A percentile compares a stretch with the other conserved stretches of the same genome.
These are phyloP conservation scores for Drosophila dunni DNA, from an alignment of 1,140 invertebrate species.

Conservation along the genomic window DNA sequence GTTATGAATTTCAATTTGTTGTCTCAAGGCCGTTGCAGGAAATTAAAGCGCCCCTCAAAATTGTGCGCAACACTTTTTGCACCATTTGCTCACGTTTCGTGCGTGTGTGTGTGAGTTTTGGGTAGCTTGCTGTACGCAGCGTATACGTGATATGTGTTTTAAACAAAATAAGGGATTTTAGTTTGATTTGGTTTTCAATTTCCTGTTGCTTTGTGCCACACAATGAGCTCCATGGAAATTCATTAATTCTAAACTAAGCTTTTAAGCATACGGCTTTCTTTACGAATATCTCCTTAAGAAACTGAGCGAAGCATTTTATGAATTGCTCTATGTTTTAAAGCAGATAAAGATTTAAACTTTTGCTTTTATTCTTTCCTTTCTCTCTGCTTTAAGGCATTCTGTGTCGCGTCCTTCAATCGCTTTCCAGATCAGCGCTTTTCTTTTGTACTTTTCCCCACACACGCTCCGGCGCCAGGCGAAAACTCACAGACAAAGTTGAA, in stretches of 20 bases:
- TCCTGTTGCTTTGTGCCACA: conserved; percentile 58
- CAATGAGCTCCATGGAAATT: conserved; percentile 49
- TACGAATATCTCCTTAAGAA: conserved; percentile 1
- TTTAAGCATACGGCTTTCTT: conserved; percentile 24
- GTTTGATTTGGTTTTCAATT: conserved; percentile 74
- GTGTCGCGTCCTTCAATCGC: conserved; percentile 10
- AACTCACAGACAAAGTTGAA: conserved; percentile 1
- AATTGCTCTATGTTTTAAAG: conserved; percentile 1
- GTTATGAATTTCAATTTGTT: conserved; percentile 76
- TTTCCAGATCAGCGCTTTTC: conserved; percentile 17
- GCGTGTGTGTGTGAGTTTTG: conserved; percentile 19
- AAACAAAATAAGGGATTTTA: conserved; percentile 47
- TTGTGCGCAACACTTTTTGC: conserved; percentile 73
- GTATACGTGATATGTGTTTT: conserved; percentile 78
- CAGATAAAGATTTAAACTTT: conserved; percentile 7
- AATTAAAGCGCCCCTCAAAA: conserved; percentile 61
- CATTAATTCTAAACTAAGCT: conserved; percentile 60
- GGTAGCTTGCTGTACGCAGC: conserved; percentile 32
- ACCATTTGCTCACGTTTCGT: conserved; percentile 39
- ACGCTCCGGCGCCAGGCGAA: conserved; percentile 5
- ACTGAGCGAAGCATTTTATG: neutral
- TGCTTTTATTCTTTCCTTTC: neutral
- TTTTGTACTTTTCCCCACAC: neutral
- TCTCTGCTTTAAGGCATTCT: conserved; percentile 3
- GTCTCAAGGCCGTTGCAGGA: conserved; percentile 70